Percentiles rank a stretch among this genome's conserved stretches.
phyloP scores from a whole-genome alignment of 2,888 invertebrate genomes.

The Frankliniella intonsa region DNA sequence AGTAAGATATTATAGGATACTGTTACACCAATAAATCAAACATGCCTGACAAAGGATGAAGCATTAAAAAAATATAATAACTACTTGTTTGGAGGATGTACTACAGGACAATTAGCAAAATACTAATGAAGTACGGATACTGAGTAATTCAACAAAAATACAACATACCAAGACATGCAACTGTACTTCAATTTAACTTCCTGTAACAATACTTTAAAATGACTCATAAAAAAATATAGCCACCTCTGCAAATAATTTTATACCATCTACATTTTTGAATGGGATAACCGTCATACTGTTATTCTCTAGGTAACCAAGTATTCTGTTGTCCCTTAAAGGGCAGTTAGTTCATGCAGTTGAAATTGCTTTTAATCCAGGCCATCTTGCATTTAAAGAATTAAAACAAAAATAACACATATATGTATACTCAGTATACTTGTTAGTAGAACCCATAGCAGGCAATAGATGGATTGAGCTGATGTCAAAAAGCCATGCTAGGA shows the following conservation, averaged over 20 bases:
- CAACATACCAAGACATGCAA: neutral
- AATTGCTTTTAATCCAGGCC: neutral
- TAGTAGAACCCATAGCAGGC: constrained; percentile 1
- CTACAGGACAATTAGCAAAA: no score
- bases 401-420: no score
- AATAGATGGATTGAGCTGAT: neutral
- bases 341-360: neutral
- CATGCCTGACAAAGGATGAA: constrained; percentile 34
- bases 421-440: neutral
- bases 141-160: no score
- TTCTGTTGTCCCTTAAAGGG: no score
- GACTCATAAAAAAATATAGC: neutral
- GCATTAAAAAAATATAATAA: neutral
- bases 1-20: no score
- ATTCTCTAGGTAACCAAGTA: neutral
- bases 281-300: neutral
- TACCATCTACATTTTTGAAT: neutral
- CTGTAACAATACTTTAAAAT: no score
- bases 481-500: constrained; percentile 5
- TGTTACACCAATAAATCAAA: neutral
- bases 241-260: neutral
- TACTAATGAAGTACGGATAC: no score
- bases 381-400: neutral
- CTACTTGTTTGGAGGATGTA: no score
- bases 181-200: neutral